phyloP scores from a whole-genome alignment of 2,797 vertebrate genomes.

The Microtus agrestis region DNA sequence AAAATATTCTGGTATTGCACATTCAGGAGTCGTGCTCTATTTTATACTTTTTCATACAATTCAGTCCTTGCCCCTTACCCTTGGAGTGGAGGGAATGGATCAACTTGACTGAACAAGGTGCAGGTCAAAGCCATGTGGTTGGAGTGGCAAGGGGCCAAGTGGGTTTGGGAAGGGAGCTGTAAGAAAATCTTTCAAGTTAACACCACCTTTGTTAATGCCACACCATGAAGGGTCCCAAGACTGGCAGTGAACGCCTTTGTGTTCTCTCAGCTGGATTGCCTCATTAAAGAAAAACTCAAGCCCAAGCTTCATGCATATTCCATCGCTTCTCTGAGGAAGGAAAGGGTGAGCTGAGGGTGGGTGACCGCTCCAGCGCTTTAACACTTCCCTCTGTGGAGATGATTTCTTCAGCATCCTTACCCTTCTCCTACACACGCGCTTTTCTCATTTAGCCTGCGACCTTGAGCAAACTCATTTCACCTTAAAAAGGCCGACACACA shows the following conservation, averaged over 20 bases:
- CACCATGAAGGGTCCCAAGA: neutral
- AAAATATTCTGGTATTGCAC: neutral
- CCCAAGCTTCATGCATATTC: neutral
- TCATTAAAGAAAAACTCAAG: neutral
- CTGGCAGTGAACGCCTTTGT: neutral
- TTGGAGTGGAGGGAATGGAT: neutral
- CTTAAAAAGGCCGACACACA: neutral
- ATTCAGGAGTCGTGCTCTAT: neutral
- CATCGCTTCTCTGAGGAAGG: neutral
- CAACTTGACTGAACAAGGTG: neutral
- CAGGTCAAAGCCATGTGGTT: neutral
- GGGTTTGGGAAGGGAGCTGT: neutral
- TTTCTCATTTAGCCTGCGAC: neutral
- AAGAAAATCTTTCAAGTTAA: neutral
- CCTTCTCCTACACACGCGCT: neutral
- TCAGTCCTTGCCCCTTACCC: neutral
- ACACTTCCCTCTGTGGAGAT: neutral
- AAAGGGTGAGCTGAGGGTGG: neutral
- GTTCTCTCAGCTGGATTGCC: neutral
- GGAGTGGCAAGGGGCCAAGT: neutral
- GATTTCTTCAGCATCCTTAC: neutral
- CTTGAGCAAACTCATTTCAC: neutral
- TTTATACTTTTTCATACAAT: neutral
- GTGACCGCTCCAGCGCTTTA: neutral
- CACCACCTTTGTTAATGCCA: neutral